Base-by-base conservation (phyloP, 2,797 vertebrate genomes). In the Hafferia zeledoni region DNA sequence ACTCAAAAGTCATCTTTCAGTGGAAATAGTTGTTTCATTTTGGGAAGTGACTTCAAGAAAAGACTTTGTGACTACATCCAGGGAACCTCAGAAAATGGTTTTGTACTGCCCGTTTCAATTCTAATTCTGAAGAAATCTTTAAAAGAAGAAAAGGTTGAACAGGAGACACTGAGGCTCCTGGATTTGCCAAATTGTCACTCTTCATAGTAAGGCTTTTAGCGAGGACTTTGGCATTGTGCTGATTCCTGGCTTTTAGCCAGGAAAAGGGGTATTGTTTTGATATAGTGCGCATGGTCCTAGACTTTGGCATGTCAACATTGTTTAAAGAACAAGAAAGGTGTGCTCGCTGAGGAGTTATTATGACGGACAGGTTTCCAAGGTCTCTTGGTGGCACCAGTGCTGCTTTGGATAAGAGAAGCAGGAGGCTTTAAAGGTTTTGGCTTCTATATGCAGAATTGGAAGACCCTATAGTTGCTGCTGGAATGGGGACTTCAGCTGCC, bases 241-340 rank as follows among this genome's bases (percentile, higher is more conserved):
- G 55, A 50, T 85, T 61, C 44, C 52, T 96, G 94, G 93, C 93
- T 86, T 83, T 95, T 88, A 95, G 52, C 91, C 94, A 96, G 90
- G 69, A 90, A 80, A 91, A 60, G 35, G 82, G 92, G 84, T 93
- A 87, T 61, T 97, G 97, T 98, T 98, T 97, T 98, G 96, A 97
- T 97, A 92, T 5, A 79, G 87, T 67, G 83, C 37, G 81, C 94
- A 78, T 90, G 97, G 96, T 89, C 94, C 86, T 79, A 96, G 96
- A 93, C 94, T 96, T 92, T 74, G 75, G 59, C 87, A 85, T 92
- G 95, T 97, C 98, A 98, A 84, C 96, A 94, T 55, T 56, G 85
- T 93, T 93, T 94, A 93, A 96, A 96, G 87, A 97, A 88, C 92
- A 95, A 91, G 91, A 76, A 94, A 90, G 2, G 43, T 76, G 94